These are phyloP conservation scores for Sinhomidia bicolor DNA, from an alignment of 2,888 invertebrate species.

Conservation along the genomic window DNA sequence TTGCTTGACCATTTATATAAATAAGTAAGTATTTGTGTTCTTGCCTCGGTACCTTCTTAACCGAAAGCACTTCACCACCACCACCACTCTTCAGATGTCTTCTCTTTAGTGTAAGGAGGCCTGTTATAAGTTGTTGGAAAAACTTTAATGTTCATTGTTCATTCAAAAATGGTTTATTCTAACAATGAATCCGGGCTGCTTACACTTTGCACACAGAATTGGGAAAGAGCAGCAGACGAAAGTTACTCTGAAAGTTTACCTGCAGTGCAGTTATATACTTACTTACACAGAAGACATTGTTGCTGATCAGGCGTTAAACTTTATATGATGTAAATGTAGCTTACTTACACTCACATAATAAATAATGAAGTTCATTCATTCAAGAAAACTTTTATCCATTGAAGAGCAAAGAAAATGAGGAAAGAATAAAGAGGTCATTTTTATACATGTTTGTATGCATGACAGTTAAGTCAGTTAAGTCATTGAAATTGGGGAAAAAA, in stretches of 20 bases:
- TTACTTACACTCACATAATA: neutral
- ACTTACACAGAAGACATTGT: neutral
- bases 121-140: neutral
- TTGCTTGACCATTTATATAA: too few species aligned
- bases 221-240: neutral
- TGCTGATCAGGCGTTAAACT: constrained; percentile 33
- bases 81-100: too few species aligned
- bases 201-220: neutral
- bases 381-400: constrained; percentile 8
- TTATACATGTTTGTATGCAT: neutral
- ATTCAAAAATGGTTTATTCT: neutral
- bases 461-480: neutral
- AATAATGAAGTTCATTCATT: constrained; percentile 4
- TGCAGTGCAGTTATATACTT: constrained; percentile 1
- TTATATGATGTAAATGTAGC: neutral
- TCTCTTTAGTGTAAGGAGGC: neutral
- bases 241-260: neutral
- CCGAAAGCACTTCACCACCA: neutral
- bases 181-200: neutral
- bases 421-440: constrained; percentile 32
- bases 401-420: neutral
- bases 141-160: constrained; percentile 1
- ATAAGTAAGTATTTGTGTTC: too few species aligned
- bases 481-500: constrained; percentile 8
- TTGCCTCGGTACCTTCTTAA: too few species aligned